Evolutionary conservation across 2,797 vertebrate species (phyloP), one percentile per base, ranked within the genome.

Genomic region (Acropternis orthonyx): DNA sequence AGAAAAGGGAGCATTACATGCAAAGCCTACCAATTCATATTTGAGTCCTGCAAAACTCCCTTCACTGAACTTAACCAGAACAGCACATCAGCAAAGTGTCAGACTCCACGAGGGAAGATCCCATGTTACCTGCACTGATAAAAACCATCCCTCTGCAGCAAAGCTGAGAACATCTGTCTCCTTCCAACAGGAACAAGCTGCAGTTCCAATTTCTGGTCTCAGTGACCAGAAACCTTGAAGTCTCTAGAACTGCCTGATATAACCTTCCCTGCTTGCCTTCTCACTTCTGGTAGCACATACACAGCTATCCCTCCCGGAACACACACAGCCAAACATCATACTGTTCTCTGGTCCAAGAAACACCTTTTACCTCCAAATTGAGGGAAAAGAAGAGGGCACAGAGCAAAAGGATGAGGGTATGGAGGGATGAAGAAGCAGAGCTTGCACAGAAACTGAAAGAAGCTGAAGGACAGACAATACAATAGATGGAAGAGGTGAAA

Each of bases 271-370:
- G 32, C 39, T 62, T 55, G 30, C 21, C 71, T 73, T 79, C 59
- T 79, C 41, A 63, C 12, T 16, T 26, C 43, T 36, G 46, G n/a
- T 14, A 82, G 43, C 51, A 51, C 5, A 21, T 4, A 32, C 16
- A 6, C 2, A 77, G 28, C 49, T 72, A 17, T 16, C 11, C 1
- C 14, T 65, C 52, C 65, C 7, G 22, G 8, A 56, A 68, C 8
- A 23, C 0, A 0, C 15, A 39, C 9, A 85, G 12, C 6, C 34
- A 78, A 68, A 54, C 37, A 68, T 27, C 37, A 27, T 3, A 6
- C 23, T 67, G 36, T 39, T 56, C 28, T 27, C 56, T 68, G 27
- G 19, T 17, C 19, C 43, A 36, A 68, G 61, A 74, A 80, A 65
- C n/a, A 51, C 7, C 22, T n/a, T 39, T 59, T 62, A 62, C 48